Conservation (phyloP, 2,797 vertebrate species). For the Arnoldichthys spilopterus region DNA sequence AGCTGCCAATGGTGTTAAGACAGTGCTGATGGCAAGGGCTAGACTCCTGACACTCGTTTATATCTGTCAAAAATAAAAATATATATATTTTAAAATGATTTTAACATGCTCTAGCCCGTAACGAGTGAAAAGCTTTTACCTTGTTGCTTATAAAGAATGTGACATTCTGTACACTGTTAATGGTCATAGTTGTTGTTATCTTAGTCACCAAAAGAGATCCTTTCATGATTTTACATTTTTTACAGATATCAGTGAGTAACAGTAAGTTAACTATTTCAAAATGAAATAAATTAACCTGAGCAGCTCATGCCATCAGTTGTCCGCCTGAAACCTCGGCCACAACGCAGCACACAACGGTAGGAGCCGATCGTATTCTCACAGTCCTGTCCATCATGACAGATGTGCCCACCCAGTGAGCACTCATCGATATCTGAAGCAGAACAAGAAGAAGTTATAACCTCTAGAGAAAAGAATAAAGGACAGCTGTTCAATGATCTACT, state of each 20-base stretch:
- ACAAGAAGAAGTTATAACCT: neutral
- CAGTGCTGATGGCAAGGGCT: constrained; percentile 91
- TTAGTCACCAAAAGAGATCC: too few relatives aligned
- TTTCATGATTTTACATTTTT: neutral
- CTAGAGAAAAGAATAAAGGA: neutral
- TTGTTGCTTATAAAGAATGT: neutral
- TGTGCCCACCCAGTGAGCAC: constrained; percentile 81
- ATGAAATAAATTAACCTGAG: constrained; percentile 76
- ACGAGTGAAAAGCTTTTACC: neutral
- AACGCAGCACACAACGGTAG: constrained; percentile 86
- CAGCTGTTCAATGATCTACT: neutral
- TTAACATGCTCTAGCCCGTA: neutral
- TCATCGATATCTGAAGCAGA: constrained; percentile 86
- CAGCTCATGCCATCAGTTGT: constrained; percentile 87
- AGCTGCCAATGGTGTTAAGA: constrained; percentile 93
- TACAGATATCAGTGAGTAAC: neutral
- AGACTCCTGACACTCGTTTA: constrained; percentile 94
- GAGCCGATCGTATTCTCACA: constrained; percentile 93
- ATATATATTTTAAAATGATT: neutral
- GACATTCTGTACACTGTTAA: neutral
- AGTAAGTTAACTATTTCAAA: neutral
- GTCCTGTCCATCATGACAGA: constrained; percentile 85
- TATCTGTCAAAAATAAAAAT: constrained; percentile 74
- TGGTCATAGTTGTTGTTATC: too few relatives aligned
- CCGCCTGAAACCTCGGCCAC: constrained; percentile 87